Evolutionary conservation across 2,888 invertebrate species (phyloP).

Genomic region (Argynnis bischoffii): DNA sequence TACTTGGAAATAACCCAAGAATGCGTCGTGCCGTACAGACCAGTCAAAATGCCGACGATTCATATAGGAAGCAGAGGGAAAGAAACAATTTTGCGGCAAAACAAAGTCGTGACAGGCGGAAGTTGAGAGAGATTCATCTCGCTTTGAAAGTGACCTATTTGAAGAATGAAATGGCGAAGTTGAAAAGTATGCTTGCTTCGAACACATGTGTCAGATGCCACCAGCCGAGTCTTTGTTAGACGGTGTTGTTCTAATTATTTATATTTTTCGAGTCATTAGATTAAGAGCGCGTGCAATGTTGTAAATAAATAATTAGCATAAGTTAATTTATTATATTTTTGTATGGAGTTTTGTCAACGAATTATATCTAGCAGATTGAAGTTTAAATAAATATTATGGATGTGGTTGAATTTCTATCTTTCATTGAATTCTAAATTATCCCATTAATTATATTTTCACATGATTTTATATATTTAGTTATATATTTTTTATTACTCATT

Average conservation of each 20-base stretch:
- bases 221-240: constrained; percentile 32
- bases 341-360: neutral
- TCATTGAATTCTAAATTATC: neutral
- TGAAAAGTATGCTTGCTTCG: constrained; percentile 52
- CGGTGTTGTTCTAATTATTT: neutral
- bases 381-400: constrained; percentile 9
- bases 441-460: too few species aligned
- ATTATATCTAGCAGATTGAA: neutral
- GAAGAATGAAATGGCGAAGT: constrained; percentile 53
- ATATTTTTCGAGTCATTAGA: constrained; percentile 22
- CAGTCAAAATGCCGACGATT: constrained; percentile 84
- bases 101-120: constrained; percentile 93
- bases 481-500: too few species aligned
- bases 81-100: constrained; percentile 98
- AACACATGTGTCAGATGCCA: constrained; percentile 39
- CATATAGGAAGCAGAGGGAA: constrained; percentile 93
- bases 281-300: constrained; percentile 36
- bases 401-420: neutral
- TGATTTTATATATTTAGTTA: too few species aligned
- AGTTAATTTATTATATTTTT: constrained; percentile 29
- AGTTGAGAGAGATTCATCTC: constrained; percentile 95
- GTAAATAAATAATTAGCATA: constrained; percentile 36
- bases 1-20: constrained; percentile 84
- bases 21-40: constrained; percentile 84
- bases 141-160: constrained; percentile 93